Evolutionary conservation across 2,797 vertebrate species (phyloP), one percentile per base, ranked within the genome.

Genomic region (Sitta carolinensis): DNA sequence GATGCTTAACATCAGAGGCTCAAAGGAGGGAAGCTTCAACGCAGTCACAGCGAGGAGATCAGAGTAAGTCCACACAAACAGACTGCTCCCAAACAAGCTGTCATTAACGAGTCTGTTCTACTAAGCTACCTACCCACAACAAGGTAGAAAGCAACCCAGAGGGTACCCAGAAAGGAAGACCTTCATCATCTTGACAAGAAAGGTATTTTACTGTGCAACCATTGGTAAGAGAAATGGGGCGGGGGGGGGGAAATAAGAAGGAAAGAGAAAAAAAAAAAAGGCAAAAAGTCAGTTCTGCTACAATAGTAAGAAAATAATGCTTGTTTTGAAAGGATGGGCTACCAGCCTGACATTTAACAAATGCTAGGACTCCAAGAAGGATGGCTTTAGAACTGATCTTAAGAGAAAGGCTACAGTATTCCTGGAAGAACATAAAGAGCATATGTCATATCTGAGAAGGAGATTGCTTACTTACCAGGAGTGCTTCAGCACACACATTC

Each of bases 361-460:
- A 86, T 76, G 15, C 51, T 40, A 51, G 19, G 16, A 75, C 32
- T 80, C 38, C 23, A 43, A 81, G 84, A 34, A 38, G 11, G 32
- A 85, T 45, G 32, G 23, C n/a, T 78, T 79, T 81, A 84, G 86
- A 73, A 59, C 10, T 77, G 47, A 91, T 50, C 32, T 72, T 78
- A 55, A 81, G 58, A 72, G 50, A 93, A 93, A 90, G 32, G 69
- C 51, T 75, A 72, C 45, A 12, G 21, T 80, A 77, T 36, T 84
- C 57, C 12, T 68, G 20, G 52, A 93, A 80, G 74, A 88, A 70
- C 10, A 67, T 45, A 58, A 92, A 92, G 29, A 90, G 34, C 19
- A 32, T 67, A 50, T 32, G 42, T 80, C 59, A 7, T 51, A 67
- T 58, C 40, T 85, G 75, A 89, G 57, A 34, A 82, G 22, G 8